Percentiles rank a stretch among this genome's conserved stretches.
Evolutionary conservation across 2,113 vertebrate genomes (phyloP).

Genomic region (Puffinus mauretanicus): DNA sequence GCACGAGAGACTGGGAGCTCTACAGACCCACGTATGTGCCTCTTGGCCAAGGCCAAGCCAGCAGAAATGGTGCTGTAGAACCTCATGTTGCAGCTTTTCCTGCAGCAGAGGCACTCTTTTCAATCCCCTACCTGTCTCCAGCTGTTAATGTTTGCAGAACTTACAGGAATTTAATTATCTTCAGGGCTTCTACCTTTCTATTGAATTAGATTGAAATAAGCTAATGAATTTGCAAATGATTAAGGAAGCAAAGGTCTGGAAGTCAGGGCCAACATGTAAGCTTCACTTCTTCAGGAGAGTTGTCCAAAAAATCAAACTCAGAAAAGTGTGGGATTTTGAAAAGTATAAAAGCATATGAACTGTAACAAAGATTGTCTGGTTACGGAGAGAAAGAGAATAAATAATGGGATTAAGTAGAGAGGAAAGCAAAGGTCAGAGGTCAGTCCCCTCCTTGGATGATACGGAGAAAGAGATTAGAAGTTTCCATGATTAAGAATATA

Average conservation of each 20-base stretch:
- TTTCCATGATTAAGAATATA: neutral
- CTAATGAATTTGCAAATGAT: neutral
- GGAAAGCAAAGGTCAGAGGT: constrained; percentile 44
- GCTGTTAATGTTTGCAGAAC: neutral
- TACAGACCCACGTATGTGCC: fast-evolving
- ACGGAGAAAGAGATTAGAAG: neutral
- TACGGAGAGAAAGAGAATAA: constrained; percentile 21
- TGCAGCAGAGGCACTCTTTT: neutral
- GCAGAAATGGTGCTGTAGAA: neutral
- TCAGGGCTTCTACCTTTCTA: neutral
- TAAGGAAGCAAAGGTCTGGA: neutral
- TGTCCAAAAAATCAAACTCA: neutral
- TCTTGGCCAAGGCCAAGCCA: neutral
- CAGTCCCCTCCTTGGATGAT: neutral
- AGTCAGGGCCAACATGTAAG: neutral
- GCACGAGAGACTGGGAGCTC: neutral
- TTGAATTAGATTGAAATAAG: neutral
- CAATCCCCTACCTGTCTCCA: neutral
- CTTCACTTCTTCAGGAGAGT: neutral
- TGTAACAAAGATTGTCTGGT: constrained; percentile 17
- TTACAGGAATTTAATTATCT: constrained; percentile 11
- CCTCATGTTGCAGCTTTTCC: neutral
- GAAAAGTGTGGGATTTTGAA: neutral
- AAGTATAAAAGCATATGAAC: neutral
- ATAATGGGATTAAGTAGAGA: constrained; percentile 49